Conservation (phyloP, 2,888 invertebrate genomes). For the Hymenopus coronatus region DNA sequence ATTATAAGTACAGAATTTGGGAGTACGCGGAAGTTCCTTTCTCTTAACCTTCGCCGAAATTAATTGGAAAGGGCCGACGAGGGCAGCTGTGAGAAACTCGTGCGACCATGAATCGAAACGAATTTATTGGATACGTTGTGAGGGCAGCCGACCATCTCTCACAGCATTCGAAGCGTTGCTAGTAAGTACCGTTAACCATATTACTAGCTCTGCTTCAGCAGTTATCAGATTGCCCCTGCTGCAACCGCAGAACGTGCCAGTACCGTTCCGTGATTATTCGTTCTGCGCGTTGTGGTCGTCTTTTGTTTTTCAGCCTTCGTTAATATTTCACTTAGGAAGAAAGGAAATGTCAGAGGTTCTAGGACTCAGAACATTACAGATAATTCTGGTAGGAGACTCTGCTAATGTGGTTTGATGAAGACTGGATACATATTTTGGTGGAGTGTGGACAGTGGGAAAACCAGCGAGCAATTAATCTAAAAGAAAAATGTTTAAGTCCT, state of each 20-base stretch:
- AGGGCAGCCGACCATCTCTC: not conserved
- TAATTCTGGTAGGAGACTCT: too few species aligned
- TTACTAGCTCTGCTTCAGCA: not conserved
- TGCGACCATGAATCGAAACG: not conserved
- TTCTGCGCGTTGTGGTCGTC: not conserved
- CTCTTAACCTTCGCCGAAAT: not conserved
- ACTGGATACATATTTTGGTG: too few species aligned
- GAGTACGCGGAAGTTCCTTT: not conserved
- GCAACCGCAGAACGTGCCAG: not conserved
- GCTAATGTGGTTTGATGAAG: too few species aligned
- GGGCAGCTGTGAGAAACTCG: not conserved
- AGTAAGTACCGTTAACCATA: not conserved
- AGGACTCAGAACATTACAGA: too few species aligned
- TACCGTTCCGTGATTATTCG: not conserved
- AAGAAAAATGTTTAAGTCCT: too few species aligned
- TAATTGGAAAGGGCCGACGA: not conserved
- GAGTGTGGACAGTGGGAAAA: too few species aligned
- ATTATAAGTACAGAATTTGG: too few species aligned
- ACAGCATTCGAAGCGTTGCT: not conserved
- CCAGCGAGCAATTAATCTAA: too few species aligned
- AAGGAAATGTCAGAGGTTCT: too few species aligned
- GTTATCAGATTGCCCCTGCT: not conserved
- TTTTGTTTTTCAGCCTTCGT: not conserved
- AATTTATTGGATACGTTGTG: not conserved
- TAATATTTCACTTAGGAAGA: too few species aligned